A percentile compares a stretch with the other conserved stretches of the same genome.
These are phyloP conservation scores for Ceyx melanurus DNA, from an alignment of 2,113 vertebrate species.

Conservation along the genomic window DNA sequence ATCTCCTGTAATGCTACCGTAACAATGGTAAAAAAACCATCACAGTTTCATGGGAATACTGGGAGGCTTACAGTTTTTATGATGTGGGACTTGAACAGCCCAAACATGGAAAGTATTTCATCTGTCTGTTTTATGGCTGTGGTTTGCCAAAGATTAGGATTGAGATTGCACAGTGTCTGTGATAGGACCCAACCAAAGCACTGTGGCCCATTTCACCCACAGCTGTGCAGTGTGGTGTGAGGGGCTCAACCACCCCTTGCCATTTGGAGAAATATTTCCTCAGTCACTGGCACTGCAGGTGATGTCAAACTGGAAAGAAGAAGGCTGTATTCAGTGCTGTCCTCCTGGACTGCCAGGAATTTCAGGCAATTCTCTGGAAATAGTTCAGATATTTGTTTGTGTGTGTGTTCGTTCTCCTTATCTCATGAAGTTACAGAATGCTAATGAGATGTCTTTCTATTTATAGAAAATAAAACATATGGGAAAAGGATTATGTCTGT, in stretches of 20 bases:
- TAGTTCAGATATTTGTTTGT: constrained; percentile 44
- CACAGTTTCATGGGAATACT: background rate
- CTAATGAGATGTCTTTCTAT: constrained; percentile 53
- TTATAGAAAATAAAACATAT: constrained; percentile 70
- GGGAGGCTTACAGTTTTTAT: background rate
- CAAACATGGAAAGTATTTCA: background rate
- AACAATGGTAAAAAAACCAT: background rate
- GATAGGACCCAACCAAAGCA: background rate
- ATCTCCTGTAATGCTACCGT: background rate
- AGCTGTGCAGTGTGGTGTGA: background rate
- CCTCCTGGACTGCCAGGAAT: background rate
- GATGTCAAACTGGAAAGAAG: background rate
- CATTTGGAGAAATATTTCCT: background rate
- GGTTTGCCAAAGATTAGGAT: background rate
- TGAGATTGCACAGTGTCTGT: background rate
- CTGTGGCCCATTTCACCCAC: rapidly evolving
- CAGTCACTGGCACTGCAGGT: background rate
- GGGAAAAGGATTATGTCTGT: constrained; percentile 67
- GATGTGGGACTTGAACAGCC: background rate
- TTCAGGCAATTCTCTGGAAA: constrained; percentile 39
- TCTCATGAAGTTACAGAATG: constrained; percentile 46
- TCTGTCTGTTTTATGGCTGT: background rate
- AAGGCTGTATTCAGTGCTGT: background rate
- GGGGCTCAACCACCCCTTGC: background rate
- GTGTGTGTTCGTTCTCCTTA: constrained; percentile 52